Percentiles rank a stretch among this genome's conserved stretches.
Conservation (phyloP, 2,888 invertebrate genomes). For the Folsomia manolachei region DNA sequence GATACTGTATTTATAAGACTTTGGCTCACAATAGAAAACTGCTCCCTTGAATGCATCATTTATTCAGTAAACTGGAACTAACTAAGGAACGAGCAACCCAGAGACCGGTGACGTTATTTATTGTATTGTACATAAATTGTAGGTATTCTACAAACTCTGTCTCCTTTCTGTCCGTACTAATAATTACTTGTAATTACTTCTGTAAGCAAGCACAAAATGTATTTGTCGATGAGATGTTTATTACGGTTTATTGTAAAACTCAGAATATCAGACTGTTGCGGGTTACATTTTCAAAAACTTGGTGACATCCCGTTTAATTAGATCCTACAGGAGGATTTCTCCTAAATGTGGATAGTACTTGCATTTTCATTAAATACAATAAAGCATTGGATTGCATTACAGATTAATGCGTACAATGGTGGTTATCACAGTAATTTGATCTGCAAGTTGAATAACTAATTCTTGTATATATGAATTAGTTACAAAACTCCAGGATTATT, state of each 20-base stretch:
- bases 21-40: constrained; percentile 8
- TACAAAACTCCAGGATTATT: background rate
- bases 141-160: background rate
- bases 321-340: no score
- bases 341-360: background rate
- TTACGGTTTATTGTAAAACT: background rate
- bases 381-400: background rate
- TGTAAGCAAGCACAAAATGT: background rate
- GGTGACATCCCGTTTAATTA: background rate
- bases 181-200: no score
- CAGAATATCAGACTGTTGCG: background rate
- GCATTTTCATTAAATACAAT: background rate
- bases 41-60: constrained; percentile 17
- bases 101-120: background rate
- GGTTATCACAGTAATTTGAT: constrained; percentile 6
- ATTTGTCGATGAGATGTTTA: background rate
- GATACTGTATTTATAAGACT: background rate
- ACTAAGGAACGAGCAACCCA: background rate
- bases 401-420: background rate
- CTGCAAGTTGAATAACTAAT: background rate
- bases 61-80: constrained; percentile 3
- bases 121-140: background rate
- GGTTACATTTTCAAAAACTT: background rate
- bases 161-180: background rate
- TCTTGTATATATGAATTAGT: no score